Evolutionary conservation across 2,888 invertebrate species (phyloP).

Genomic region (Xylocampa areola): DNA sequence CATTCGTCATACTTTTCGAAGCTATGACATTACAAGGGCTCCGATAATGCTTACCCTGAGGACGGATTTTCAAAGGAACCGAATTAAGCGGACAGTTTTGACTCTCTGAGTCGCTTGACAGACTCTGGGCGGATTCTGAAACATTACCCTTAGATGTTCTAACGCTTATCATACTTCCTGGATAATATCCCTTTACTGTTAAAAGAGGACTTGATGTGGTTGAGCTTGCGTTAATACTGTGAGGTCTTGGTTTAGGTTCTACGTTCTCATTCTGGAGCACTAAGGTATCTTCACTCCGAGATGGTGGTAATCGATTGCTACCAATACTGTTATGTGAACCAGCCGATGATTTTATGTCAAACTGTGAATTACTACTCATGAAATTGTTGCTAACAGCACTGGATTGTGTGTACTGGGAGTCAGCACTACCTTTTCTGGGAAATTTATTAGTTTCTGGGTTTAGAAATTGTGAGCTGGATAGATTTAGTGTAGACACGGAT

Average conservation of each 20-base stretch:
- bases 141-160: conserved; percentile 90
- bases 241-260: conserved; percentile 88
- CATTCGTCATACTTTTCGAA: conserved; percentile 91
- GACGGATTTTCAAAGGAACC: conserved; percentile 89
- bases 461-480: conserved; percentile 88
- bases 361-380: conserved; percentile 83
- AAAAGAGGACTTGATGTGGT: conserved; percentile 93
- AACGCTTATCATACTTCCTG: conserved; percentile 91
- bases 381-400: conserved; percentile 77
- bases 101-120: conserved; percentile 91
- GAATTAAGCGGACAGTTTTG: conserved; percentile 88
- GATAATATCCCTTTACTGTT: conserved; percentile 90
- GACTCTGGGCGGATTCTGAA: conserved; percentile 92
- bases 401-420: conserved; percentile 89
- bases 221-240: conserved; percentile 90
- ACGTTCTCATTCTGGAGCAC: conserved; percentile 82
- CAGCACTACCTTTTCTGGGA: conserved; percentile 90
- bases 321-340: conserved; percentile 81
- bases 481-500: conserved; percentile 85
- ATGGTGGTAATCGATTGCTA: conserved; percentile 91
- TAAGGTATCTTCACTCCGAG: conserved; percentile 94
- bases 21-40: conserved; percentile 83
- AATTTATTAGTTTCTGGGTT: conserved; percentile 83
- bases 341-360: conserved; percentile 78
- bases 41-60: conserved; percentile 81